Evolutionary conservation across 2,888 invertebrate species (phyloP), one percentile per base, ranked within the genome.

Genomic region (Chaitophorus viminalis): DNA sequence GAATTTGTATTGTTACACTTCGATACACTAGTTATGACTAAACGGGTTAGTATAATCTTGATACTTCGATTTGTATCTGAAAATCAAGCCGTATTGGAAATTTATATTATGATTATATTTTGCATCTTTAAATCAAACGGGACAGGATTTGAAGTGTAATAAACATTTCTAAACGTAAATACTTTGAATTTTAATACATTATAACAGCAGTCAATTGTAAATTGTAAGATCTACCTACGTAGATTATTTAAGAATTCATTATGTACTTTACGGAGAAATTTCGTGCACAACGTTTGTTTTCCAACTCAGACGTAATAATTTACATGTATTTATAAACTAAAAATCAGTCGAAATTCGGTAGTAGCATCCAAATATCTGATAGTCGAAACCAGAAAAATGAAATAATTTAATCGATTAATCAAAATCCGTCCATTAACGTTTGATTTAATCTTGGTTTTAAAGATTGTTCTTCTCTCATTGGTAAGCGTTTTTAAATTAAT

Each of bases 1-100:
- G 84, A 85, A 85, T 77, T 77, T 46, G 46, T 85, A 85, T 85
- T 76, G 84, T 85, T 85, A 85, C 84, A 77, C 77, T 85, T 76
- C 54, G 8, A 21, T 29, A 25, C 36, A 21, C 17, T 33, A 46
- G 6, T 36, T 52, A 46, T 31, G 29, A 54, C 8, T 29, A 65
- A 83, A 83, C 84, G 46, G 83, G 76, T 76, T 65, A 36, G 29
- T 21, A 11, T 54, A 54, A 75, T 83, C 83, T 39, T 29, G 83
- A 60, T 60, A 29, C 52, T 1, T 54, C 36, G 82, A 74, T 60
- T 39, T 29, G 39, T 29, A 39, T 31, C 60, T 33, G 14, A 83
- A 75, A 75, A 75, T 31, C 76, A 36, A 60, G 4, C 25, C 33
- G 9, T 36, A 74, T 25, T 5, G 74, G 5, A 33, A 4, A 72